These are phyloP conservation scores for Muntiacus reevesi DNA, from an alignment of 2,113 vertebrate genomes.

Conservation along the genomic window DNA sequence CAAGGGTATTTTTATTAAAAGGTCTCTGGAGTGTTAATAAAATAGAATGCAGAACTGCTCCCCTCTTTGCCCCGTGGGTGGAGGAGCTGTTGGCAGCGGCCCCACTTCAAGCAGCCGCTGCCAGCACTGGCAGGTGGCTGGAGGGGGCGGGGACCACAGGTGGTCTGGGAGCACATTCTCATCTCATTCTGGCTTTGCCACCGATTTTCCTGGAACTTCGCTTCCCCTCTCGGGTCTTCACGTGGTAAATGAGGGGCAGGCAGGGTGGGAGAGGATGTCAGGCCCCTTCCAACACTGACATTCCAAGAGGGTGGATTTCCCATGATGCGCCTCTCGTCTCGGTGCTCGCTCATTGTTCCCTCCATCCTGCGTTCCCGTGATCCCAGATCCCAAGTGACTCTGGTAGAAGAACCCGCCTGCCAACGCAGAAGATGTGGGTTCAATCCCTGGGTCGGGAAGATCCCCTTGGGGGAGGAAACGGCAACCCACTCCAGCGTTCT, in stretches of 20 bases:
- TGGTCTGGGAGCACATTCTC: not conserved
- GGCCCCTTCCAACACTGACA: not conserved
- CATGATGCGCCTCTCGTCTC: fast-evolving
- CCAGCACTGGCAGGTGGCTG: not conserved
- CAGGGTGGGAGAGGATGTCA: not conserved
- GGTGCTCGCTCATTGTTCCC: fast-evolving
- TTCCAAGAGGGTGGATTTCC: not conserved
- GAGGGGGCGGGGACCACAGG: not conserved
- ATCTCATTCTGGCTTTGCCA: not conserved
- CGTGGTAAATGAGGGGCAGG: not conserved
- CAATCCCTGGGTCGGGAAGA: not conserved
- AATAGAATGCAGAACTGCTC: not conserved
- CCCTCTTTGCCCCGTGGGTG: not conserved
- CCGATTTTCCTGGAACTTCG: not conserved
- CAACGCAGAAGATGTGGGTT: not conserved
- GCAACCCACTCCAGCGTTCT: not conserved
- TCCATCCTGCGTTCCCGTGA: not conserved
- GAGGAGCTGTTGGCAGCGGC: not conserved
- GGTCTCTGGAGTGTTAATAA: not conserved
- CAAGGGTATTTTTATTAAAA: not conserved
- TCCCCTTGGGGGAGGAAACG: not conserved
- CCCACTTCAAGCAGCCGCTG: not conserved
- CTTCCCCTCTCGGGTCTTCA: no score
- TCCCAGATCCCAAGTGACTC: not conserved
- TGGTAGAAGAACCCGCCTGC: not conserved